These are phyloP conservation scores for Chrysolina americana DNA, from an alignment of 2,888 invertebrate genomes.

Conservation along the genomic window DNA sequence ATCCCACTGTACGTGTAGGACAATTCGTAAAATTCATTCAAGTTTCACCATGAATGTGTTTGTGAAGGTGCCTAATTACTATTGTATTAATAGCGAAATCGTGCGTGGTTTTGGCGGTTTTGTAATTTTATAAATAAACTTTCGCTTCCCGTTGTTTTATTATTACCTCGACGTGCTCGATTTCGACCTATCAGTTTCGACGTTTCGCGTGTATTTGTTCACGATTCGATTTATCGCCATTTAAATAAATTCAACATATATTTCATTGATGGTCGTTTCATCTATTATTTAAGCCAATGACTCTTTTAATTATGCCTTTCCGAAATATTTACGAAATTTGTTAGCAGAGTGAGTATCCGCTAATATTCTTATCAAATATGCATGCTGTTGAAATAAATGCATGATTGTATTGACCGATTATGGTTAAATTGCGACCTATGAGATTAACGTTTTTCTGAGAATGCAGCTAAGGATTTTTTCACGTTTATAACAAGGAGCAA, in stretches of 20 bases:
- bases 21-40: constrained; percentile 33
- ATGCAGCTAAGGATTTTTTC: too few relatives aligned
- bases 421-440: too few relatives aligned
- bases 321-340: constrained; percentile 43
- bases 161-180: constrained; percentile 25
- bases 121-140: constrained; percentile 60
- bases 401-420: too few relatives aligned
- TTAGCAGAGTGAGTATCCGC: constrained; percentile 16
- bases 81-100: constrained; percentile 61
- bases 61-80: constrained; percentile 60
- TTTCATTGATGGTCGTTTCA: constrained; percentile 45
- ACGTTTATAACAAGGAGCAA: too few relatives aligned
- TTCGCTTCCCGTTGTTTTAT: constrained; percentile 45
- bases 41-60: constrained; percentile 56
- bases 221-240: constrained; percentile 50
- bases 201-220: constrained; percentile 43
- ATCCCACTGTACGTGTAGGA: background rate
- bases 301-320: constrained; percentile 37
- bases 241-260: constrained; percentile 48
- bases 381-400: too few relatives aligned
- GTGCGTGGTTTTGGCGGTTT: constrained; percentile 53
- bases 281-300: constrained; percentile 46
- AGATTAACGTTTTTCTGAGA: too few relatives aligned
- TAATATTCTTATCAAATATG: too few relatives aligned
- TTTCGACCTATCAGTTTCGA: constrained; percentile 34